A percentile compares a stretch with the other conserved stretches of the same genome.
phyloP scores from a whole-genome alignment of 2,113 vertebrate species.

The Ictalurus punctatus region DNA sequence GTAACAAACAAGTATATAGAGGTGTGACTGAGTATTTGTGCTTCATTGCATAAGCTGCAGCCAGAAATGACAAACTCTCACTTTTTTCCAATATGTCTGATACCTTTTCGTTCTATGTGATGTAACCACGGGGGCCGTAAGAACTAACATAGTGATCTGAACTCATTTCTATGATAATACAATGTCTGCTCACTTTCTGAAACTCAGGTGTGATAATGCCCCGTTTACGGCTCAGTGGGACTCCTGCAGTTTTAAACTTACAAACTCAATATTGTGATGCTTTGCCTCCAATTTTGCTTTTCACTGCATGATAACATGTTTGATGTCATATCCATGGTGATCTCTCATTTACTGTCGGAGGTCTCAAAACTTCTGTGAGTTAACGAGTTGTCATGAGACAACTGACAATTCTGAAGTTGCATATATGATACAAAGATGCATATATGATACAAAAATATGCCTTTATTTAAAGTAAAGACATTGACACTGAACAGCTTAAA shows the following conservation, averaged over 20 bases:
- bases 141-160: constrained; percentile 7
- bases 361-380: background rate
- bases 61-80: constrained; percentile 29
- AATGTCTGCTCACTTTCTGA: background rate
- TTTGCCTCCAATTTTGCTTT: constrained; percentile 21
- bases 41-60: constrained; percentile 42
- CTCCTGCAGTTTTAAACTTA: constrained; percentile 20
- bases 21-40: constrained; percentile 49
- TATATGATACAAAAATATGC: background rate
- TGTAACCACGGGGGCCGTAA: background rate
- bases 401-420: background rate
- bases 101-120: constrained; percentile 3
- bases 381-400: constrained; percentile 5
- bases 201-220: constrained; percentile 12
- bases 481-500: background rate
- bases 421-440: background rate
- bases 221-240: background rate
- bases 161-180: constrained; percentile 17
- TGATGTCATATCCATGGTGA: constrained; percentile 29
- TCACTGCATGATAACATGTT: background rate
- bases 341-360: background rate
- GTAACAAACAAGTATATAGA: constrained; percentile 56
- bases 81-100: constrained; percentile 10
- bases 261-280: constrained; percentile 34
- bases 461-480: background rate